Conservation (phyloP, 2,113 vertebrate species). For the Cyanoramphus novaezelandiae region DNA sequence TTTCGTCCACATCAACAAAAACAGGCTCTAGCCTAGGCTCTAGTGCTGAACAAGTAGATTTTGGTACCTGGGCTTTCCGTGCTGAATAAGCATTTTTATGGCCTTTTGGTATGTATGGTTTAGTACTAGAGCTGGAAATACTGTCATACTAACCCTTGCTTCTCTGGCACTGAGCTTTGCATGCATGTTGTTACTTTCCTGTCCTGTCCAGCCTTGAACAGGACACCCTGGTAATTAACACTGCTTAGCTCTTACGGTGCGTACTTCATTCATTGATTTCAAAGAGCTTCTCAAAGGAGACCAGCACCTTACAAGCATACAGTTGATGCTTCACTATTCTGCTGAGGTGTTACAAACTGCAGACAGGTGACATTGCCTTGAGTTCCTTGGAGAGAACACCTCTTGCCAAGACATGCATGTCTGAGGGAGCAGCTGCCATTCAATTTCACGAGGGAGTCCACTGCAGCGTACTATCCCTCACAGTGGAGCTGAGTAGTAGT, state of each 20-base stretch:
- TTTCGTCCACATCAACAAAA: not conserved
- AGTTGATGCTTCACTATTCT: not conserved
- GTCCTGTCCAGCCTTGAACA: not conserved
- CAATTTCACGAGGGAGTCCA: not conserved
- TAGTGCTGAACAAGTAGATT: not conserved
- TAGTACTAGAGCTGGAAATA: not conserved
- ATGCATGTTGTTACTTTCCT: fast-evolving
- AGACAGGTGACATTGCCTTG: not conserved
- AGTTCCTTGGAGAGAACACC: not conserved
- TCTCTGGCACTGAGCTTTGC: not conserved
- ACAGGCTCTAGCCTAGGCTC: not conserved
- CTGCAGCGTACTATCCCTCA: not conserved
- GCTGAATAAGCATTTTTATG: not conserved
- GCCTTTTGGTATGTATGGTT: fast-evolving
- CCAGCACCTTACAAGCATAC: not conserved
- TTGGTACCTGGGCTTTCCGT: not conserved
- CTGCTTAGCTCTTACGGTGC: not conserved
- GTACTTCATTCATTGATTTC: not conserved
- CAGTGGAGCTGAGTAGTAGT: not conserved
- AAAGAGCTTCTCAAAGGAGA: not conserved
- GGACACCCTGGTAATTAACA: not conserved
- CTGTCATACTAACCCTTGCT: not conserved
- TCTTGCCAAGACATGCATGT: not conserved
- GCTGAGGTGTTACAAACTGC: not conserved
- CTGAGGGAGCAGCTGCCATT: not conserved